A percentile compares a stretch with the other conserved stretches of the same genome.
phyloP scores from a whole-genome alignment of 2,797 vertebrate species.

The Coccyzus lansbergi region DNA sequence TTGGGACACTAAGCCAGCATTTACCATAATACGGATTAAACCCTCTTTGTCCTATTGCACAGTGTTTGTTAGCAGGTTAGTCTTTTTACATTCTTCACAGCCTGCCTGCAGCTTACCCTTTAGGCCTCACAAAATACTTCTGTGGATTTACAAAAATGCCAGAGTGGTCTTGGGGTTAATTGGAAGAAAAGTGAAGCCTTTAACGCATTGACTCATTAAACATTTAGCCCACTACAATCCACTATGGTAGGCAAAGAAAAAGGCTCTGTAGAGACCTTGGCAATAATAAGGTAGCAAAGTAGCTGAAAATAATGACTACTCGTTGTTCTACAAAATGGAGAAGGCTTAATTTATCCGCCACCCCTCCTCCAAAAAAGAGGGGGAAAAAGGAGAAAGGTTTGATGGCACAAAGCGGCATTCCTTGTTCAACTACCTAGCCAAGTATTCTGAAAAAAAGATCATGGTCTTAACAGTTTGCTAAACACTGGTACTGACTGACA shows the following conservation, averaged over 20 bases:
- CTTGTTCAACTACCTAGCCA: constrained; percentile 33
- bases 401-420: constrained; percentile 64
- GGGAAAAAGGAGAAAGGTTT: constrained; percentile 31
- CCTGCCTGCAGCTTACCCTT: constrained; percentile 90
- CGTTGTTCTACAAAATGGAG: constrained; percentile 75
- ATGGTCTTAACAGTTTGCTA: constrained; percentile 37
- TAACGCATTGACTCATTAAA: constrained; percentile 92
- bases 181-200: constrained; percentile 93
- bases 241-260: constrained; percentile 78
- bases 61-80: constrained; percentile 97
- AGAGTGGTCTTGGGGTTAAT: constrained; percentile 94
- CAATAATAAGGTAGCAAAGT: constrained; percentile 79
- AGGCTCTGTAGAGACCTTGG: constrained; percentile 74
- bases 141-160: constrained; percentile 96
- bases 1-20: constrained; percentile 94
- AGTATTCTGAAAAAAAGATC: not conserved
- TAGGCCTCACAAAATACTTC: constrained; percentile 90
- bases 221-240: constrained; percentile 86
- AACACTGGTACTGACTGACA: constrained; percentile 7
- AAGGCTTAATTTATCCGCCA: constrained; percentile 72
- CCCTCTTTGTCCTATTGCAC: constrained; percentile 84
- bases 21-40: constrained; percentile 99
- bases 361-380: not conserved
- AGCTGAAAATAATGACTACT: constrained; percentile 72
- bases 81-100: constrained; percentile 92